Evolutionary conservation across 2,113 vertebrate genomes (phyloP).

Genomic region (Nannobrachium achirus): DNA sequence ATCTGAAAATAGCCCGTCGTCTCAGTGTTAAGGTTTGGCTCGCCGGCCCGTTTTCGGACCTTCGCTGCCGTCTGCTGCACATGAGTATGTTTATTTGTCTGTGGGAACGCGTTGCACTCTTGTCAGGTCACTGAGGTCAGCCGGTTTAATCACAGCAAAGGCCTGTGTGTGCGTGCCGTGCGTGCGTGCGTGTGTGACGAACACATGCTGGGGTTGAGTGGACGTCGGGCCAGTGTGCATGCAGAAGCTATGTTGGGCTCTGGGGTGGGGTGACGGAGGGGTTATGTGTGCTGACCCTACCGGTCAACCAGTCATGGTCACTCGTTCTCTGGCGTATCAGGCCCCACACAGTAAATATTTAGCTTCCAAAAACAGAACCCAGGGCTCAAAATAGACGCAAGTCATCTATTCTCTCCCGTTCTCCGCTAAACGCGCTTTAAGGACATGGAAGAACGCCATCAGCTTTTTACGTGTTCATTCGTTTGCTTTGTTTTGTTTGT

Average conservation of each 20-base stretch:
- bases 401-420: background rate
- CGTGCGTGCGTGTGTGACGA: slow-evolving; percentile 6
- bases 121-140: background rate
- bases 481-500: too few species aligned
- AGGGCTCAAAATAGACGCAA: slow-evolving; percentile 30
- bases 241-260: background rate
- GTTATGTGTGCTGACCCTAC: background rate
- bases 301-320: slow-evolving; percentile 16
- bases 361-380: slow-evolving; percentile 30
- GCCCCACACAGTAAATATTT: slow-evolving; percentile 56
- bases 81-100: slow-evolving; percentile 33
- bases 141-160: background rate
- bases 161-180: slow-evolving; percentile 3
- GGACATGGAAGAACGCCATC: too few species aligned
- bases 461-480: too few species aligned
- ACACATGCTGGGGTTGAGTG: background rate
- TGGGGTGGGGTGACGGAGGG: background rate
- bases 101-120: slow-evolving; percentile 7
- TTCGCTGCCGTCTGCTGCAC: background rate
- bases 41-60: background rate
- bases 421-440: too few species aligned
- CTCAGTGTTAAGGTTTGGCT: slow-evolving; percentile 8
- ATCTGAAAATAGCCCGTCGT: slow-evolving; percentile 34
- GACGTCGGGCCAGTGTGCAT: background rate
- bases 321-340: slow-evolving; percentile 16